phyloP scores from a whole-genome alignment of 2,888 invertebrate genomes.

The Rhagium mordax region DNA sequence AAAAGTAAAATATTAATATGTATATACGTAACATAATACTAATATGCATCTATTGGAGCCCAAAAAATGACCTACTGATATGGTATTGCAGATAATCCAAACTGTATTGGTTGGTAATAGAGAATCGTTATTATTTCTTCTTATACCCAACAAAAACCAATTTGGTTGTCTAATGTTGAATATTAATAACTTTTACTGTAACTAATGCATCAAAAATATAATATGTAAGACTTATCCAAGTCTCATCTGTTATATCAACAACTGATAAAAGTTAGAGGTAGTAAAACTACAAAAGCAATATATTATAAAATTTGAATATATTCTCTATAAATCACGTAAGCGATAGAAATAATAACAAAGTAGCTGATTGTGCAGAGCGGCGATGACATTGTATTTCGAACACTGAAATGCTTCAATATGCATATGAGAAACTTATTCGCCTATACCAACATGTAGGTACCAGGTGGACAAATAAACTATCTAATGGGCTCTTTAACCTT shows the following conservation, averaged over 20 bases:
- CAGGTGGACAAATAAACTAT: background rate
- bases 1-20: too few relatives aligned
- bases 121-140: too few relatives aligned
- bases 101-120: too few relatives aligned
- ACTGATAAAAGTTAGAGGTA: slow-evolving; percentile 23
- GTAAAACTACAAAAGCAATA: slow-evolving; percentile 20
- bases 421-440: slow-evolving; percentile 14
- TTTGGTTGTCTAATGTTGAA: too few relatives aligned
- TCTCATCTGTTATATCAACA: background rate
- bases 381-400: slow-evolving; percentile 34
- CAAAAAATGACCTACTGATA: too few relatives aligned
- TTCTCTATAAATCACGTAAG: slow-evolving; percentile 15
- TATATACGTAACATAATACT: too few relatives aligned
- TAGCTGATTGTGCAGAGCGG: slow-evolving; percentile 31
- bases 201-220: background rate
- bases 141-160: too few relatives aligned
- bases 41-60: too few relatives aligned
- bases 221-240: background rate
- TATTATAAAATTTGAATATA: slow-evolving; percentile 31
- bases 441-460: background rate
- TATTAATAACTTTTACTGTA: background rate
- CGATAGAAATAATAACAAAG: slow-evolving; percentile 28
- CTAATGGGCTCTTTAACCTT: too few relatives aligned
- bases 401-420: slow-evolving; percentile 16
- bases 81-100: too few relatives aligned